Conservation (phyloP, 2,113 vertebrate genomes). For the Struthio camelus region DNA sequence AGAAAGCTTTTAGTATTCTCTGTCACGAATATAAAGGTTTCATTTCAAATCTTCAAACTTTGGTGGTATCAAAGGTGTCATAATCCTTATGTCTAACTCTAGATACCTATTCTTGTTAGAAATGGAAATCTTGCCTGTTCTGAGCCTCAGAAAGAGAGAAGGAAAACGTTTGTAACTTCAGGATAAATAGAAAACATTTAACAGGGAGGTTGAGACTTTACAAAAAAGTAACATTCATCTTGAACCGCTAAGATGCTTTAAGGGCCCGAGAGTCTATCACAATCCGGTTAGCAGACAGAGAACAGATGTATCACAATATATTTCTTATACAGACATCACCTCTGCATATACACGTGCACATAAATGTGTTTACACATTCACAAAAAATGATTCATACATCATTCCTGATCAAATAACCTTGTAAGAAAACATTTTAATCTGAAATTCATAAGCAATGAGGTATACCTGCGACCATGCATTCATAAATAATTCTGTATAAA, state of each 20-base stretch:
- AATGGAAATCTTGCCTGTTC: neutral
- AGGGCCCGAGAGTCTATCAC: neutral
- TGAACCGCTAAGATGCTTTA: neutral
- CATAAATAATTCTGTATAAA: neutral
- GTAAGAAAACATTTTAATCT: neutral
- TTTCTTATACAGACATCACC: neutral
- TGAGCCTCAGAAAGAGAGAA: neutral
- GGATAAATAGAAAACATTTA: neutral
- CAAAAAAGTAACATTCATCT: neutral
- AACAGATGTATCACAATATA: neutral
- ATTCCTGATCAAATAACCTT: neutral
- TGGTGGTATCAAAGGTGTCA: neutral
- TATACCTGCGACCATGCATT: neutral
- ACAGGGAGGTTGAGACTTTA: neutral
- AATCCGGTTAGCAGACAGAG: neutral
- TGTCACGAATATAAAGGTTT: neutral
- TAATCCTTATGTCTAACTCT: neutral
- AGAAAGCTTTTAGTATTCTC: neutral
- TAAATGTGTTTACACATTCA: neutral
- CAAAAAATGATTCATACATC: neutral
- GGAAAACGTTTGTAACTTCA: neutral
- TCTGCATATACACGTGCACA: neutral
- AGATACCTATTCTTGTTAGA: neutral
- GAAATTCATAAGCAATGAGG: neutral
- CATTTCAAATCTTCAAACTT: neutral